Evolutionary conservation across 2,888 invertebrate genomes (phyloP).

Genomic region (Agonopterix arenella): DNA sequence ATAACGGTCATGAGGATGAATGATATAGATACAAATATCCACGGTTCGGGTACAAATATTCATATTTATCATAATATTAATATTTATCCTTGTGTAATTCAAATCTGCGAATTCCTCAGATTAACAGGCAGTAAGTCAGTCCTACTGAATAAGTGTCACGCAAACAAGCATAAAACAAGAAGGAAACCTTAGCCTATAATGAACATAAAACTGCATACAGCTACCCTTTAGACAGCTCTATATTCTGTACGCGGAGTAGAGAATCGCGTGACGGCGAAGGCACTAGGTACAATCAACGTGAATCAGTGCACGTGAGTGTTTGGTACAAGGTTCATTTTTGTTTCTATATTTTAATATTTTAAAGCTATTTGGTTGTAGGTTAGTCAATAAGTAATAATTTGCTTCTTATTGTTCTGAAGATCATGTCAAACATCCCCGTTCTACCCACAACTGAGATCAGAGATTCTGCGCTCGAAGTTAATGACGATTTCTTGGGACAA

Average conservation of each 20-base stretch:
- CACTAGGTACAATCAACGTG: conserved; percentile 36
- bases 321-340: conserved; percentile 33
- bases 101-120: too few relatives aligned
- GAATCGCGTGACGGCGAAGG: conserved; percentile 46
- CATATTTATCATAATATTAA: too few relatives aligned
- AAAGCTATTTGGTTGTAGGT: not conserved
- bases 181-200: not conserved
- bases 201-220: conserved; percentile 7
- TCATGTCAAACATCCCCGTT: too few relatives aligned
- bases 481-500: too few relatives aligned
- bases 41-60: too few relatives aligned
- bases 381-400: too few relatives aligned
- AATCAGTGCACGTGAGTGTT: conserved; percentile 39
- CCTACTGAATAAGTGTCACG: not conserved
- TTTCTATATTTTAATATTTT: not conserved
- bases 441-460: too few relatives aligned
- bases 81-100: too few relatives aligned
- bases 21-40: not conserved
- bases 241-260: conserved; percentile 20
- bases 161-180: too few relatives aligned
- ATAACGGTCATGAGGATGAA: too few relatives aligned
- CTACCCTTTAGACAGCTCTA: conserved; percentile 23
- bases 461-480: too few relatives aligned
- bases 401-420: too few relatives aligned
- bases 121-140: not conserved